Conservation (phyloP, 2,888 invertebrate genomes). For the Drosophila antonietae region DNA sequence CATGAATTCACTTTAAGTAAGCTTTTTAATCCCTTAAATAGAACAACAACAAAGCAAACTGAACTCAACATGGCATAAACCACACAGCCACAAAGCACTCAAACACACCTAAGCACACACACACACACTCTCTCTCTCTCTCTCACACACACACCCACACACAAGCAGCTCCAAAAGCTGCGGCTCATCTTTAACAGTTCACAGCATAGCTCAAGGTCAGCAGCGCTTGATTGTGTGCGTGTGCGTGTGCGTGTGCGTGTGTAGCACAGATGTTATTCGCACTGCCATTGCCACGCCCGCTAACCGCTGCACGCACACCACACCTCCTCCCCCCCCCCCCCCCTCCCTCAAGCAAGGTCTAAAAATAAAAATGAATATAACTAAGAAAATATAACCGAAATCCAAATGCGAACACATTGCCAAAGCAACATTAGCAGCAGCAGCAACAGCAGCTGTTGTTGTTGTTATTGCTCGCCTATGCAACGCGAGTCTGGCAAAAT, state of each 20-base stretch:
- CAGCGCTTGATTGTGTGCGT: slow-evolving; percentile 40
- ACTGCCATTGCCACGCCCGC: slow-evolving; percentile 29
- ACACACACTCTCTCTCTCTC: not conserved
- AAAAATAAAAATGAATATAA: slow-evolving; percentile 23
- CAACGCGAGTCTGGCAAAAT: slow-evolving; percentile 73
- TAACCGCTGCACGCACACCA: not conserved
- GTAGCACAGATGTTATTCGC: slow-evolving; percentile 41
- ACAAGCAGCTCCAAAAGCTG: slow-evolving; percentile 16
- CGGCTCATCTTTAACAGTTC: slow-evolving; percentile 48
- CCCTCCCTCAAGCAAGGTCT: slow-evolving; percentile 17
- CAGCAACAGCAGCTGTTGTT: slow-evolving; percentile 16
- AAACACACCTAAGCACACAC: slow-evolving; percentile 7
- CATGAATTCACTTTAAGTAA: not conserved
- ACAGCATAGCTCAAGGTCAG: slow-evolving; percentile 68
- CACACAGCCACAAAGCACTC: slow-evolving; percentile 7
- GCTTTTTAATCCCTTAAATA: not conserved
- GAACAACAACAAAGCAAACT: not conserved
- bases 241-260: slow-evolving; percentile 24
- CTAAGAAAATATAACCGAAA: slow-evolving; percentile 10
- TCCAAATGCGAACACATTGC: slow-evolving; percentile 32
- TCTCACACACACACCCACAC: slow-evolving; percentile 1
- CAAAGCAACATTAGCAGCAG: slow-evolving; percentile 20
- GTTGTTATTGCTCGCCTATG: slow-evolving; percentile 51
- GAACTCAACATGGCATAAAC: slow-evolving; percentile 5
- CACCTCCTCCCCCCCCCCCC: not conserved